These are phyloP conservation scores for Xiphophorus maculatus DNA, from an alignment of 2,113 vertebrate genomes.

Conservation along the genomic window DNA sequence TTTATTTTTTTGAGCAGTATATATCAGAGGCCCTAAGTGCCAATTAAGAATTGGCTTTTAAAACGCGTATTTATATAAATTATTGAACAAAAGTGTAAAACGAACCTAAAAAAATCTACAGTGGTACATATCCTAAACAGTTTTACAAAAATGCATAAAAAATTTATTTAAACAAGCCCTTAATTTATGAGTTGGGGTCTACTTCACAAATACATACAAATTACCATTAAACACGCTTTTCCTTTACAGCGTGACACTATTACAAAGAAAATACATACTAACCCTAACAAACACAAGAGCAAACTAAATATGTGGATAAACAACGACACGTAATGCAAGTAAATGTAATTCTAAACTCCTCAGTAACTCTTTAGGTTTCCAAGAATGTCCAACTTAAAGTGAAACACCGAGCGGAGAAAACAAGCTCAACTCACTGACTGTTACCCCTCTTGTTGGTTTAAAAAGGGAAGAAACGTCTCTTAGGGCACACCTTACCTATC, in stretches of 20 bases:
- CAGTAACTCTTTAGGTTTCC: not conserved
- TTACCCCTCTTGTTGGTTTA: not conserved
- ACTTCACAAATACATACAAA: not conserved
- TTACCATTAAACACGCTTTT: not conserved
- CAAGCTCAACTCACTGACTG: not conserved
- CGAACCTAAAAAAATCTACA: not conserved
- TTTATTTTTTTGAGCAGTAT: no score
- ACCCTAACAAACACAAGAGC: no score
- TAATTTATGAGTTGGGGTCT: no score
- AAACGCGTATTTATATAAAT: not conserved
- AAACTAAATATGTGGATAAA: no score
- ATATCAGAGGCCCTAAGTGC: not conserved
- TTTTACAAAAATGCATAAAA: not conserved
- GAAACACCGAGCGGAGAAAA: not conserved
- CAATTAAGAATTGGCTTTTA: no score
- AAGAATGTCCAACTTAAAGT: not conserved
- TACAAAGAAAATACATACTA: no score
- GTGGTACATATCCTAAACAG: not conserved
- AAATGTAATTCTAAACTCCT: no score
- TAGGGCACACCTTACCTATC: slow-evolving; percentile 61
- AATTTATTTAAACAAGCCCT: not conserved
- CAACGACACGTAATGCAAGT: no score
- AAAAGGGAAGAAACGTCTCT: not conserved
- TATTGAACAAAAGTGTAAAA: not conserved
- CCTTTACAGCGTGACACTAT: not conserved